Base-by-base conservation (phyloP, 2,113 vertebrate species). In the Marmota monax region DNA sequence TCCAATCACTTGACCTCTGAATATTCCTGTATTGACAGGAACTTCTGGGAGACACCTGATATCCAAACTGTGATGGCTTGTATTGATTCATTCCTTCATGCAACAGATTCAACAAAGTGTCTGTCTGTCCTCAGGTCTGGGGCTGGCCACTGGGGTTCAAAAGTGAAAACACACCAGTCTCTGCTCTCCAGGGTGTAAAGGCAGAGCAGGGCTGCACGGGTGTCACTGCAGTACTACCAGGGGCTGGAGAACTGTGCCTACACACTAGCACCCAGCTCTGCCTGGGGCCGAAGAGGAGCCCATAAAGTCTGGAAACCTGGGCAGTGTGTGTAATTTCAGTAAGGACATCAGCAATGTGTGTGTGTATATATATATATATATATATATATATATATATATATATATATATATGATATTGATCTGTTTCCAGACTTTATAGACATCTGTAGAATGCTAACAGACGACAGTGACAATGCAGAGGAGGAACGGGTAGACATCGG, bases 321-420 rank as follows among this genome's bases (percentile, higher is more conserved):
- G 42, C 67, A 37, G 12, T 5, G 2, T 4, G 2, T 9, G 23
- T 12, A 20, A 53, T 39, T 61, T 51, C 39, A 65, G 48, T 58
- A 20, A 86, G 39, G 45, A n/a, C 34, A 17, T 65, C 20, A 3
- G 17, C 22, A 2, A 32, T 34, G 16, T 90, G 69, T 39, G 39
- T 39, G 4, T 39, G 25, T 76, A 34, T 18, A 63, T 5, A 10
- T 1, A 7, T 3, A 6, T 45, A 10, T 8, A 29, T 76, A 39
- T 18, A 63, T 5, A 10, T 1, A 7, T 2, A 6, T 45, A 10
- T 7, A 29, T 76, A 39, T 17, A 63, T 5, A 29, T 76, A 39
- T 18, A 63, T 5, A 10, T 1, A 7, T 3, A 6, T 39, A 10
- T 8, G 25, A n/a, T 2, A 2, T 7, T 23, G 25, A 8, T 45